Base-by-base conservation (phyloP, 2,888 invertebrate species). In the Nebria salina region DNA sequence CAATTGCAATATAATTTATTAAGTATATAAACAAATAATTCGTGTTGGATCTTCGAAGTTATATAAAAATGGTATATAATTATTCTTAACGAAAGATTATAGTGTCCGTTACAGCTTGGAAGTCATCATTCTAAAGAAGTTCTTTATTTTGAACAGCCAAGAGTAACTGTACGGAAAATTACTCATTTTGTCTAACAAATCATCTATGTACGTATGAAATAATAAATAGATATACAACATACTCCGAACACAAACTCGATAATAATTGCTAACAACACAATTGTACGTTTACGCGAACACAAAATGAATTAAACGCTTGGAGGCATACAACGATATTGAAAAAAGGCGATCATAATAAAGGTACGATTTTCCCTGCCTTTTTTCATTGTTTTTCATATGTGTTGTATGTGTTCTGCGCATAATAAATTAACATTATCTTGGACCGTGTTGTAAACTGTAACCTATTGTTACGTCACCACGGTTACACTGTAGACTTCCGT, bases 391-490 rank as follows among this genome's bases (percentile, higher is more conserved):
- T 8, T 54, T 11, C 54, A 8, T 54, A 54, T 54, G 54, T 54
- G 54, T 8, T 54, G 54, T 54, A 54, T 8, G 70, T 25, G 25
- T 70, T 34, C 70, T 70, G 70, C 15, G 25, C 25, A 70, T 70
- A 70, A 70, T 70, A 70, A 70, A 70, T 70, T 70, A 26, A 13
- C 25, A 70, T 70, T 70, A 70, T 70, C 70, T 70, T 13, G 8
- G 70, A 70, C 70, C 70, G 70, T 70, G 70, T 70, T 73, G 73
- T 73, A 73, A 73, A 41, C 41, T 73, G 73, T 15, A 73, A 73
- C 73, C 73, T 73, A 73, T 73, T 73, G 73, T 73, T 73, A 73
- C 73, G 26, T 73, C 73, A 73, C 43, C 42, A n/a, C 43, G 41
- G 73, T 15, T 73, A 73, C 43, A 25, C 70, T 25, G 6, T 26